These are phyloP conservation scores for Xiphophorus maculatus DNA, from an alignment of 2,113 vertebrate species.

Conservation along the genomic window DNA sequence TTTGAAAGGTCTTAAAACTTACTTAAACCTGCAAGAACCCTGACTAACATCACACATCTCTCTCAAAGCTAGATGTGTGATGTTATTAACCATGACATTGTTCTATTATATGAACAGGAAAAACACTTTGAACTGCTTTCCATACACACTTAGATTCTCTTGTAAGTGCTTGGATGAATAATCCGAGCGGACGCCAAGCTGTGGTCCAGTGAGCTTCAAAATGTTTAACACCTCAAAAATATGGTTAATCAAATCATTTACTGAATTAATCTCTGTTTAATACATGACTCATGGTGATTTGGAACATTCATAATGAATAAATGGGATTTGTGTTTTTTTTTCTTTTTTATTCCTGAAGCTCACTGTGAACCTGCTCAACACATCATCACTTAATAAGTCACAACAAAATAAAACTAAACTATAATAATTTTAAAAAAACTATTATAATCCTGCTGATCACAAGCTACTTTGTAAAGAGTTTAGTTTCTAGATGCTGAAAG, in stretches of 20 bases:
- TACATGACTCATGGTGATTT: neutral
- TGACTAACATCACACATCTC: no score
- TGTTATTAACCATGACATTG: neutral
- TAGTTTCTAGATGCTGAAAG: no score
- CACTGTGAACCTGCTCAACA: neutral
- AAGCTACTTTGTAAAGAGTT: no score
- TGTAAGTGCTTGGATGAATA: no score
- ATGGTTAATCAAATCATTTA: neutral
- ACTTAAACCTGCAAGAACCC: no score
- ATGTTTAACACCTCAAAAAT: neutral
- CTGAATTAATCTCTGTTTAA: neutral
- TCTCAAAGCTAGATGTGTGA: neutral
- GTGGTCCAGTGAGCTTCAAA: neutral
- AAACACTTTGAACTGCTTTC: neutral
- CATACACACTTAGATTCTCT: neutral
- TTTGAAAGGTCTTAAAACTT: no score
- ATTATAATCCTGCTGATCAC: no score
- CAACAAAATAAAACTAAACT: no score
- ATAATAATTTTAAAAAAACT: no score
- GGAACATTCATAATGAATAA: neutral
- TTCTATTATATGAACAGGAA: no score
- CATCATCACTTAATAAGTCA: neutral
- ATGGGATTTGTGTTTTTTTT: neutral
- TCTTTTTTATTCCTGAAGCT: neutral
- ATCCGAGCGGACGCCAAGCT: neutral